These are phyloP conservation scores for Acrobasis suavella DNA, from an alignment of 2,888 invertebrate species.

Conservation along the genomic window DNA sequence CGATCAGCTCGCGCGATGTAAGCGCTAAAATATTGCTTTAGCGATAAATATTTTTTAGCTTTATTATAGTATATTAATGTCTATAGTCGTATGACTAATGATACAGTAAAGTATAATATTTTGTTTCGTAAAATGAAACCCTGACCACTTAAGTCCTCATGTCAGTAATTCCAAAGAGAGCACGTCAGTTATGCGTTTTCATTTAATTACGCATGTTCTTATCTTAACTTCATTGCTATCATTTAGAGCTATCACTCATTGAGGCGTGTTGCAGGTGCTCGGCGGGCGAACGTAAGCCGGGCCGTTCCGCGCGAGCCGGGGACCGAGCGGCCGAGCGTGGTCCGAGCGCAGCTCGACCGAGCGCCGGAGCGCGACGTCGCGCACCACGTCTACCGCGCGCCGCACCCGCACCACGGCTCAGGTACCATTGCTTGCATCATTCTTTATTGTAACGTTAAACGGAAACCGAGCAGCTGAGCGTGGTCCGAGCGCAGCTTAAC, in stretches of 20 bases:
- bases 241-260: conserved; percentile 4
- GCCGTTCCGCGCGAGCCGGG: conserved; percentile 49
- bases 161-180: too few species aligned
- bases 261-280: conserved; percentile 64
- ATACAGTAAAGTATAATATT: too few species aligned
- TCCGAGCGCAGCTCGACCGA: conserved; percentile 77
- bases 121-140: too few species aligned
- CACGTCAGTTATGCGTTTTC: too few species aligned
- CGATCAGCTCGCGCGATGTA: too few species aligned
- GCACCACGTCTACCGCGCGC: conserved; percentile 67
- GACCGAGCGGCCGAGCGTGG: conserved; percentile 75
- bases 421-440: conserved; percentile 46
- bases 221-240: not conserved
- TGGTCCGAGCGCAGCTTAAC: conserved; percentile 77
- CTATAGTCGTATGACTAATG: too few species aligned
- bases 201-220: too few species aligned
- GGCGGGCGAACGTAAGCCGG: conserved; percentile 57
- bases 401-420: conserved; percentile 72
- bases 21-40: too few species aligned
- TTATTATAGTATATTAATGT: too few species aligned
- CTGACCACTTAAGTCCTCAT: too few species aligned
- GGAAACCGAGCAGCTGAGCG: conserved; percentile 73
- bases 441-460: conserved; percentile 11
- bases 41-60: too few species aligned
- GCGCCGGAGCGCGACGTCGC: conserved; percentile 72